Evolutionary conservation across 2,797 vertebrate species (phyloP), one percentile per base, ranked within the genome.

Genomic region (Paratrypauchen microcephalus): DNA sequence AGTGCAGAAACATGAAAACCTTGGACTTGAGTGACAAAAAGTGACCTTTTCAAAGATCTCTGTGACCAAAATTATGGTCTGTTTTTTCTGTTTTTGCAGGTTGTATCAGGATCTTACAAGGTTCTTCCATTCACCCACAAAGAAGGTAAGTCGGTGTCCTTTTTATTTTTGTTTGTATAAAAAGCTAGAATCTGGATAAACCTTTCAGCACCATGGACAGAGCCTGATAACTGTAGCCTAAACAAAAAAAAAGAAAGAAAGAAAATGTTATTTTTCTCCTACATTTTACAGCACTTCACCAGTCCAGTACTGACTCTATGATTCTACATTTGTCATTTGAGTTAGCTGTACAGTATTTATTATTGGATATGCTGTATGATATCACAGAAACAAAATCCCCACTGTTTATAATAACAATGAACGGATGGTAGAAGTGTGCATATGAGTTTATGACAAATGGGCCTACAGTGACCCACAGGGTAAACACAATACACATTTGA

Each of bases 401-500:
- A 58, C 11, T 74, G 11, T 58, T 16, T 45, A 1, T 32, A 7
- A 15, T 48, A 18, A 61, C n/a, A 66, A 9, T 45, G 39, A 56
- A 36, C 45, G 48, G 76, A 64, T 8, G 13, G 16, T 88, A 81
- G 52, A 85, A 88, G 86, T 90, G 76, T 90, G 82, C 90, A 87
- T 88, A 89, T 91, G 84, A 57, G 80, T 88, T 89, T 88, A 86
- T 73, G 91, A 84, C 92, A 93, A 92, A 93, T 93, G 92, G 92
- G 87, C 88, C 88, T 76, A 88, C 88, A 92, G 92, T 87, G 92
- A 93, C 86, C 83, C 81, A 87, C 76, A 82, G 86, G 89, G 87
- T 13, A 74, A 86, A 80, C 76, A 83, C 7, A 73, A 77, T 71
- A 75, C 56, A 71, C 77, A 72, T 67, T 65, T 28, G 21, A 47